Conservation (phyloP, 64 coral and sea anemone species). For the Montipora capricornis region DNA sequence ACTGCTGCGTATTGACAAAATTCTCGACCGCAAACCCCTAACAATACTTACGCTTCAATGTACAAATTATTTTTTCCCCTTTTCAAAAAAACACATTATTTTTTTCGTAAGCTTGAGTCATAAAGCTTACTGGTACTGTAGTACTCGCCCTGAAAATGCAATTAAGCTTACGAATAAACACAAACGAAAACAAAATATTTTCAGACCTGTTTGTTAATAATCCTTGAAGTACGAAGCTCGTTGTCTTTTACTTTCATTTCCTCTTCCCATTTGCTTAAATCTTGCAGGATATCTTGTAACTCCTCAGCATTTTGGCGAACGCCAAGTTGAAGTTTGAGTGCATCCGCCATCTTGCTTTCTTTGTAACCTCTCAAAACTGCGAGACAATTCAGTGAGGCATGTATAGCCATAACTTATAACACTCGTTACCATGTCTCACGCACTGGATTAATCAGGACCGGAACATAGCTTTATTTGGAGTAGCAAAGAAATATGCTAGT, state of each 20-base stretch:
- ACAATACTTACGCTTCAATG: too few relatives aligned
- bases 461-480: too few relatives aligned
- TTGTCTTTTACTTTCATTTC: slow-evolving; percentile 88
- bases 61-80: too few relatives aligned
- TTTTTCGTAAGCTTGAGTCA: too few relatives aligned
- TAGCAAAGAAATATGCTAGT: too few relatives aligned
- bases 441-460: too few relatives aligned
- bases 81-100: too few relatives aligned
- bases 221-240: slow-evolving; percentile 75
- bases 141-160: too few relatives aligned
- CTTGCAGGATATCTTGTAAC: slow-evolving; percentile 82
- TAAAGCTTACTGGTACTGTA: too few relatives aligned
- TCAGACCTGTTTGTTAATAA: slow-evolving; percentile 66
- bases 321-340: slow-evolving; percentile 72
- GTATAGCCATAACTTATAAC: neutral
- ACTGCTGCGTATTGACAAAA: too few relatives aligned
- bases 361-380: neutral
- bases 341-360: slow-evolving; percentile 84
- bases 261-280: slow-evolving; percentile 83
- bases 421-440: neutral
- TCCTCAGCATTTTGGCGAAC: slow-evolving; percentile 93
- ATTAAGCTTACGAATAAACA: too few relatives aligned
- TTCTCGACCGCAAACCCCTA: too few relatives aligned
- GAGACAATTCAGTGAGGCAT: neutral
- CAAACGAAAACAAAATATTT: neutral